Conservation (phyloP, 2,888 invertebrate genomes). For the Drosophila mimetica region DNA sequence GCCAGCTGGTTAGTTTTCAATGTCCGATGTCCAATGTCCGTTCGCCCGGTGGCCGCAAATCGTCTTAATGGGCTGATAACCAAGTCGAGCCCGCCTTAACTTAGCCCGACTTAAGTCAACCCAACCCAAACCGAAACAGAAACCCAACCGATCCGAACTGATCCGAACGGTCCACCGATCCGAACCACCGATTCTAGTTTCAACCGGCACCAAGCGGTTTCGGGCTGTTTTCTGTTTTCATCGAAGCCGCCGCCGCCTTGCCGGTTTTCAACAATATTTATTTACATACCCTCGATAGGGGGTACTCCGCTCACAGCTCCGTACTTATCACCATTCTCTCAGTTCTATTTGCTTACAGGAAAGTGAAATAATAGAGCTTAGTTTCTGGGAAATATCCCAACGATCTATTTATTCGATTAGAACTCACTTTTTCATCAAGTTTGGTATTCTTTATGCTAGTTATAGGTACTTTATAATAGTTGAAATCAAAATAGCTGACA, state of each 20-base stretch:
- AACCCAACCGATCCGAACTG: conserved; percentile 24
- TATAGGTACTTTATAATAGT: too few species aligned
- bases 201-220: conserved; percentile 70
- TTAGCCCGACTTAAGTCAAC: conserved; percentile 4
- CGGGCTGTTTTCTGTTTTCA: conserved; percentile 51
- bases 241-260: conserved; percentile 32
- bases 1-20: conserved; percentile 42
- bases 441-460: too few species aligned
- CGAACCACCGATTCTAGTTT: conserved; percentile 69
- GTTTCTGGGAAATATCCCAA: too few species aligned
- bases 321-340: not conserved
- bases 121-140: conserved; percentile 9
- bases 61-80: conserved; percentile 46
- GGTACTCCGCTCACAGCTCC: conserved; percentile 16
- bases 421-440: too few species aligned
- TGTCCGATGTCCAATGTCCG: conserved; percentile 5
- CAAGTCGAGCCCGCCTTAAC: conserved; percentile 26
- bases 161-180: conserved; percentile 28
- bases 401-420: too few species aligned
- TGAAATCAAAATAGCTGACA: not conserved
- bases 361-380: too few species aligned
- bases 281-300: conserved; percentile 43
- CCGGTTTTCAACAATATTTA: conserved; percentile 59
- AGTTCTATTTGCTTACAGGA: not conserved
- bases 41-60: conserved; percentile 22